Percentiles rank a stretch among this genome's conserved stretches.
Conservation (phyloP, 2,797 vertebrate genomes). For the Echeneis naucrates region DNA sequence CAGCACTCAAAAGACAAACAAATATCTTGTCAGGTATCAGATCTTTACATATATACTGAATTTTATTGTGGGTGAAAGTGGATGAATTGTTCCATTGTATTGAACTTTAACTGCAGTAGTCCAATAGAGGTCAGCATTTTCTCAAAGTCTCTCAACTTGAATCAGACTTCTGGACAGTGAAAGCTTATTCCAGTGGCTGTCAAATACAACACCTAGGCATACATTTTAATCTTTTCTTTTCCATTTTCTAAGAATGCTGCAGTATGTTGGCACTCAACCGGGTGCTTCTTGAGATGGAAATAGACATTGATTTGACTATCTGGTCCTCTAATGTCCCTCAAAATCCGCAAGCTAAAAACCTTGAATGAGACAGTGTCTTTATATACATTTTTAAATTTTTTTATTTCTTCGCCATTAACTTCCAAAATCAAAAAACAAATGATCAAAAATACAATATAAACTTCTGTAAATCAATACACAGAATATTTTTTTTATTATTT, state of each 20-base stretch:
- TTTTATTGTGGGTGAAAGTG: neutral
- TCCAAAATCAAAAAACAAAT: conserved; percentile 74
- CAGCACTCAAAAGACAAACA: conserved; percentile 1
- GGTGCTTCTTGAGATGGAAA: neutral
- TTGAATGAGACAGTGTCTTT: conserved; percentile 39
- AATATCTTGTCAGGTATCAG: neutral
- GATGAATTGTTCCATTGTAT: neutral
- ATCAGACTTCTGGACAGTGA: neutral
- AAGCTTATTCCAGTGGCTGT: neutral
- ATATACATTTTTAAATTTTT: conserved; percentile 49
- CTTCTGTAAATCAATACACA: conserved; percentile 82
- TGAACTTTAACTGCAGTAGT: neutral
- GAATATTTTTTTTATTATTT: conserved; percentile 66
- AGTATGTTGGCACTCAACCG: neutral
- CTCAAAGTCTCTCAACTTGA: neutral
- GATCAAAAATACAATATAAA: conserved; percentile 87
- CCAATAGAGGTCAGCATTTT: conserved; percentile 34
- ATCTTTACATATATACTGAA: neutral
- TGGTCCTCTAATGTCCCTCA: neutral
- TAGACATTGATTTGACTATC: neutral
- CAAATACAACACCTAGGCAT: neutral
- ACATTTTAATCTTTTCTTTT: neutral
- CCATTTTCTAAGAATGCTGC: neutral
- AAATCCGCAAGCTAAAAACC: conserved; percentile 27
- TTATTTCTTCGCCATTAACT: conserved; percentile 81